phyloP scores from a whole-genome alignment of 2,888 invertebrate species.

The Furcula furcula region DNA sequence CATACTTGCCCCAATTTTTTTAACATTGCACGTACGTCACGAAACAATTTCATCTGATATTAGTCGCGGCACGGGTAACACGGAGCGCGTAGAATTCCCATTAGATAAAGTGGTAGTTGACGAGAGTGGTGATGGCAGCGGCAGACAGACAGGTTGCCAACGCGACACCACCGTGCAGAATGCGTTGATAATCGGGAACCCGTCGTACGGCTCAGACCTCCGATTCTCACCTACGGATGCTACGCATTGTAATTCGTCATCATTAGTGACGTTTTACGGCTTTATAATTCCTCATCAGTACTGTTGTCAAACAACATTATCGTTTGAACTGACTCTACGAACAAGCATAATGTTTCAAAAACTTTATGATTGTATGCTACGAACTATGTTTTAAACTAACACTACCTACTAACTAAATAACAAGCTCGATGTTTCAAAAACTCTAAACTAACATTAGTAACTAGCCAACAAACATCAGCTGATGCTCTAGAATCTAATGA shows the following conservation, averaged over 20 bases:
- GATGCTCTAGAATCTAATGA: neutral
- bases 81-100: conserved; percentile 54
- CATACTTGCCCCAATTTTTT: no score
- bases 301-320: no score
- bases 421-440: no score
- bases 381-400: no score
- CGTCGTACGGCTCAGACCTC: conserved; percentile 70
- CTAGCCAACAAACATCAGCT: no score
- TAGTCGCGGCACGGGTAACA: conserved; percentile 47
- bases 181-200: conserved; percentile 76
- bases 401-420: no score
- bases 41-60: conserved; percentile 27
- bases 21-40: conserved; percentile 5
- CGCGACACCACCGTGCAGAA: conserved; percentile 55
- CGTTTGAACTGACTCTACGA: no score
- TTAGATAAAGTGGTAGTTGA: conserved; percentile 43
- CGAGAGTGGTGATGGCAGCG: conserved; percentile 40
- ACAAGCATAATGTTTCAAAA: no score
- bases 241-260: conserved; percentile 47
- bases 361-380: no score
- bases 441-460: no score
- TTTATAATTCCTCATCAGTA: no score
- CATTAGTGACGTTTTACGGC: conserved; percentile 20
- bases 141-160: conserved; percentile 37
- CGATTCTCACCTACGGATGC: conserved; percentile 38